Conservation (phyloP, 2,888 invertebrate species). For the Hirudinaria manillensis region DNA sequence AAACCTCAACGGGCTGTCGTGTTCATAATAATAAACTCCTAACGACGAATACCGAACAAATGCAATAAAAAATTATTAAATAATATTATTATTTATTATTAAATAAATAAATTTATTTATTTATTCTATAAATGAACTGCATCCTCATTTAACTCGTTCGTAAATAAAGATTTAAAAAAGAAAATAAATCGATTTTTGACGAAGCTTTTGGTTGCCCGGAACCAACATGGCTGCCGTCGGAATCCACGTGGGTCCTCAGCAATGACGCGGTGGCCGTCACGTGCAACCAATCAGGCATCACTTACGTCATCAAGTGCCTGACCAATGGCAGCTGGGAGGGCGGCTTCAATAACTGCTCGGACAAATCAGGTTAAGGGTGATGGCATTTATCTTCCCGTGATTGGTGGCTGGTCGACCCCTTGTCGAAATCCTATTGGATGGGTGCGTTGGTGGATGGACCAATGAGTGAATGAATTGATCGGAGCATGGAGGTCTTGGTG, state of each 20-base stretch:
- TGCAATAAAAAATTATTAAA: too few relatives aligned
- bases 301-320: slow-evolving; percentile 20
- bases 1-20: too few relatives aligned
- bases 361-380: slow-evolving; percentile 6
- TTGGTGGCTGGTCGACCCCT: neutral
- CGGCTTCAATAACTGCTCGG: slow-evolving; percentile 21
- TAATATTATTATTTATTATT: too few relatives aligned
- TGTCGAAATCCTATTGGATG: neutral
- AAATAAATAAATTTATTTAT: neutral
- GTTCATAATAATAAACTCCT: too few relatives aligned
- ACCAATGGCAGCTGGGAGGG: slow-evolving; percentile 25
- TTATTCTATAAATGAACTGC: neutral
- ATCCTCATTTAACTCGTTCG: neutral
- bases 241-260: slow-evolving; percentile 13
- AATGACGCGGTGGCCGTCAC: slow-evolving; percentile 11
- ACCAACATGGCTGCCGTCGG: slow-evolving; percentile 12
- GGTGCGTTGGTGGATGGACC: neutral
- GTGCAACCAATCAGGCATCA: slow-evolving; percentile 28
- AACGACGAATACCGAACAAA: too few relatives aligned
- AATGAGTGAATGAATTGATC: neutral
- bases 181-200: neutral
- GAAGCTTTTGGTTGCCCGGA: slow-evolving; percentile 16
- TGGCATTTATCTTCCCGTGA: neutral
- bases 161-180: neutral
- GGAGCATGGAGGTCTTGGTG: neutral